Evolutionary conservation across 2,888 invertebrate genomes (phyloP), one percentile per base, ranked within the genome.

Genomic region (Galeopsomyia nigrocyanea): DNA sequence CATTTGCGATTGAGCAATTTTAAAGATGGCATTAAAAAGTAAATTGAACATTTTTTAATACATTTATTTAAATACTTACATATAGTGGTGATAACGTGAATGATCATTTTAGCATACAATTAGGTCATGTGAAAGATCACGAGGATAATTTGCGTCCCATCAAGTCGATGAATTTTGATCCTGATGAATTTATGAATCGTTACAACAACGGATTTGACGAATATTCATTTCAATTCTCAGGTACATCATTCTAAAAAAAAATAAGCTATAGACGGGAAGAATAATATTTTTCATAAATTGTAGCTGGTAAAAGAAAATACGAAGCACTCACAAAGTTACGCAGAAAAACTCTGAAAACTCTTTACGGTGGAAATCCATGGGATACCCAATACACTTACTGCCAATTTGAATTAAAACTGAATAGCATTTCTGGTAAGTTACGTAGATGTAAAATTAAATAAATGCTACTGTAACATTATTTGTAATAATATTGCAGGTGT

Each of bases 51-150:
- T 19, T 21, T n/a, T 51, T 14, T 6, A 61, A 61, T 61, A 26
- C 46, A 53, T 69, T 47, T 31, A 39, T 56, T 56, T 53, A 49
- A 46, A 19, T 21, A 57, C 1, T 57, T 49, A 39, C 31, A 31
- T 31, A 50, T 58, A 67, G 2, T 39, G 53, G 46, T 1, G 17
- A 49, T 26, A 14, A 5, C 31, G 10, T 13, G 21, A 3, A 9
- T 56, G 60, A 22, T 49, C 14, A 7, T 77, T 79, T 49, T 80
- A 91, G 91, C 71, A 87, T 89, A 60, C 87, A 88, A 76, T 89
- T 87, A 64, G 92, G 92, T 0, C 88, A 86, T 67, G 87, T 91
- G 2, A 84, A 89, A 64, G 83, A 87, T 17, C 88, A 89, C 0
- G 86, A 88, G 77, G 88, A 82, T 55, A 77, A 80, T 0, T 81